These are phyloP conservation scores for Neodiprion fabricii DNA, from an alignment of 1,140 invertebrate species.

Conservation along the genomic window DNA sequence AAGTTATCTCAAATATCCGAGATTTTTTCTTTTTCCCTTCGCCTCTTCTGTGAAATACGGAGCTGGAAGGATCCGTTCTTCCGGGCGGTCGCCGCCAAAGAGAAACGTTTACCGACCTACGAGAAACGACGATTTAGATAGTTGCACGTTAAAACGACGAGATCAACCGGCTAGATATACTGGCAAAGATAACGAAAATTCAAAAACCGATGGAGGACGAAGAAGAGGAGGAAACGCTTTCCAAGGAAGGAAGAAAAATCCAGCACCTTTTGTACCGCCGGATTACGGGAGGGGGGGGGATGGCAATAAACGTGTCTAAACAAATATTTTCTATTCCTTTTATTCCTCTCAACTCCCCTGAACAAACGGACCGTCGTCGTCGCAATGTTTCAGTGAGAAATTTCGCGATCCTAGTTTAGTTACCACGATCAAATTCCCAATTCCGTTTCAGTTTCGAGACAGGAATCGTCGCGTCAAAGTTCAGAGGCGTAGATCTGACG, in stretches of 20 bases:
- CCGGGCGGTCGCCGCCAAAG: neutral
- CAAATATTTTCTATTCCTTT: too few relatives aligned
- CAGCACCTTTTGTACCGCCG: too few relatives aligned
- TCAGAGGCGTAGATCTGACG: too few relatives aligned
- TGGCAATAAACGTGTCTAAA: too few relatives aligned
- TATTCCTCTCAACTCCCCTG: too few relatives aligned
- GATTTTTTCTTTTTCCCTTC: neutral
- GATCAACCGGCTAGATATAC: neutral
- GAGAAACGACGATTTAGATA: neutral
- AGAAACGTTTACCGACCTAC: neutral
- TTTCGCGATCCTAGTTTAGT: too few relatives aligned
- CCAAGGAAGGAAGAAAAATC: too few relatives aligned
- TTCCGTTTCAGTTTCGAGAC: neutral
- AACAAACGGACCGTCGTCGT: too few relatives aligned
- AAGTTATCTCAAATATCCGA: conserved; percentile 3
- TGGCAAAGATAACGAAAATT: neutral
- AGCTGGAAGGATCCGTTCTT: neutral
- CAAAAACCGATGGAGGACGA: neutral
- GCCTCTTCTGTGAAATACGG: neutral
- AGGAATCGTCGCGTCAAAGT: too few relatives aligned
- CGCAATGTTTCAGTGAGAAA: too few relatives aligned
- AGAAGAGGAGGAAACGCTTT: neutral
- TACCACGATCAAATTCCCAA: neutral
- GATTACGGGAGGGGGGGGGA: too few relatives aligned
- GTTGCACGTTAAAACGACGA: neutral